Base-by-base conservation (phyloP, 2,888 invertebrate genomes). In the Formica aserva region DNA sequence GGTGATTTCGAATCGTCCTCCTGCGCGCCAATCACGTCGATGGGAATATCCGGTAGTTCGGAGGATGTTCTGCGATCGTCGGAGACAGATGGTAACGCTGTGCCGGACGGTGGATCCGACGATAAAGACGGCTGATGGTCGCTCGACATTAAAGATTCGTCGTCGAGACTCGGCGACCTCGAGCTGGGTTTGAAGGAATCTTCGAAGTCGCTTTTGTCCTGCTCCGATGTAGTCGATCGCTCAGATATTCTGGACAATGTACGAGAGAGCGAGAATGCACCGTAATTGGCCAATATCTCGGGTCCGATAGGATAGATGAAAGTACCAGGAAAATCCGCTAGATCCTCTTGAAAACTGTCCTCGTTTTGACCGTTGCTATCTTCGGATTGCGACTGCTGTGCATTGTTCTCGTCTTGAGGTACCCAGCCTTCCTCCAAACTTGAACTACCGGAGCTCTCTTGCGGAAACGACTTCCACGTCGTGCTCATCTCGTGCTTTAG, bases 171-270 rank as follows among this genome's bases (percentile, higher is more conserved):
- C 82, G 97, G 97, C 3, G 98, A 98, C 85, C 97, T 96, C 1
- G 98, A 97, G 86, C 97, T 97, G 4, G 97, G 98, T 94, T 98
- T 98, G 45, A 98, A 98, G 0, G 97, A 97, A 95, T 98, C 98
- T 93, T 98, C 98, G 91, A 98, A 97, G 85, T 97, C 97, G 92
- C 98, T 98, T 3, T 97, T 97, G 85, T 95, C 95, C 94, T 98
- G 98, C 93, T 98, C 98, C 0, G 98, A 98, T 15, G 98, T 98
- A 13, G 98, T 98, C 89, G 98, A 98, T 63, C 98, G 96, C 95
- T 98, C 98, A 0, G 98, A 98, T 92, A 98, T 98, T 86, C 98
- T 96, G 0, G 98, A 98, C 41, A 98, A 95, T 0, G 98, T 98
- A 63, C 98, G 96, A 0, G 97, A 97, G 32, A 97, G 93, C 0